Percentiles rank a stretch among this genome's conserved stretches.
phyloP scores from a whole-genome alignment of 2,888 invertebrate genomes.

The Oxyteleia sp. region DNA sequence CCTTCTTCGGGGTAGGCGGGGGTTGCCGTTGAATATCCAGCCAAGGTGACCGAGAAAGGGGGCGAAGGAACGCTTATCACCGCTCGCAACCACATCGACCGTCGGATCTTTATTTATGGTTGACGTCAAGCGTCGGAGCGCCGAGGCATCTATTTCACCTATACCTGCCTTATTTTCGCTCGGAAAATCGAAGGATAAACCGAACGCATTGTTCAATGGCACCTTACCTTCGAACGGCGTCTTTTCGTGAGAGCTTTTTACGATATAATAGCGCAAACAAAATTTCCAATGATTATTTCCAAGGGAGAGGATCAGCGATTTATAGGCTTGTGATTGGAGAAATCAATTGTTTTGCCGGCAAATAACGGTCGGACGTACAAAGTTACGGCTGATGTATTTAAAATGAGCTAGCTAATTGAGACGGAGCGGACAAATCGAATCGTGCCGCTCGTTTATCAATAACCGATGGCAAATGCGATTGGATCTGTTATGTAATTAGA shows the following conservation, averaged over 20 bases:
- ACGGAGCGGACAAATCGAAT: slow-evolving; percentile 33
- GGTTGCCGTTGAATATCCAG: slow-evolving; percentile 44
- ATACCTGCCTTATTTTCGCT: slow-evolving; percentile 80
- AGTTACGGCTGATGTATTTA: slow-evolving; percentile 17
- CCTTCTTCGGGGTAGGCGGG: not conserved
- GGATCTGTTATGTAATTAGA: slow-evolving; percentile 58
- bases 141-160: slow-evolving; percentile 81
- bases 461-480: slow-evolving; percentile 48
- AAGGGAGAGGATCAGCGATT: not conserved
- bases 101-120: slow-evolving; percentile 87
- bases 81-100: slow-evolving; percentile 85
- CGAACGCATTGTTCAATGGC: slow-evolving; percentile 50
- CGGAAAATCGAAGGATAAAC: slow-evolving; percentile 75
- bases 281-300: slow-evolving; percentile 3
- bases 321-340: not conserved
- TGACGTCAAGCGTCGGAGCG: slow-evolving; percentile 81
- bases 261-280: not conserved
- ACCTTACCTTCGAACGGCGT: slow-evolving; percentile 14
- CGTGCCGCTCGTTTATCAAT: slow-evolving; percentile 38
- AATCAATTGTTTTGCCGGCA: not conserved
- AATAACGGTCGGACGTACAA: not conserved
- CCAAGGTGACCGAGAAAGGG: slow-evolving; percentile 70
- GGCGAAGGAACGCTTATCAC: slow-evolving; percentile 85
- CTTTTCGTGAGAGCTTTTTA: slow-evolving; percentile 11
- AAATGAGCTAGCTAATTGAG: slow-evolving; percentile 39